These are phyloP conservation scores for Dryoscopus gambensis DNA, from an alignment of 2,113 vertebrate species.

Conservation along the genomic window DNA sequence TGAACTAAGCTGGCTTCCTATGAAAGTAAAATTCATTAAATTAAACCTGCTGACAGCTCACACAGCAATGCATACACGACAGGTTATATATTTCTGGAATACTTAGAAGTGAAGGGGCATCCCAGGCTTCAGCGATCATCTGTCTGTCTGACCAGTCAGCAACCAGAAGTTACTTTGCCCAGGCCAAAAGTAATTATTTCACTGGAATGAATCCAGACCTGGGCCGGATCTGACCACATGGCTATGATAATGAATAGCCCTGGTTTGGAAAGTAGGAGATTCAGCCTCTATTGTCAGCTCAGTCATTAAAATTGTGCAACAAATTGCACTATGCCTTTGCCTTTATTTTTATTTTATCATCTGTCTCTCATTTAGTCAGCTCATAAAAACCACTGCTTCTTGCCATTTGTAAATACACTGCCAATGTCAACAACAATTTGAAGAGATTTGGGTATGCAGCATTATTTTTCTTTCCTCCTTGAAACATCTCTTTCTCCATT, in stretches of 20 bases:
- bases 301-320: conserved; percentile 22
- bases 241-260: background rate
- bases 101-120: background rate
- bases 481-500: background rate
- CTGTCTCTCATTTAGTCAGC: conserved; percentile 32
- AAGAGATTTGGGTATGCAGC: background rate
- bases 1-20: background rate
- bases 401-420: background rate
- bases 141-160: background rate
- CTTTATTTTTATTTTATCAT: conserved; percentile 37
- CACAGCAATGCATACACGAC: background rate
- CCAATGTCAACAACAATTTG: conserved; percentile 24
- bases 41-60: background rate
- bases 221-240: background rate
- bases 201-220: background rate
- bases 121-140: background rate
- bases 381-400: background rate
- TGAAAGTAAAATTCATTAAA: background rate
- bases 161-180: background rate
- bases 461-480: background rate
- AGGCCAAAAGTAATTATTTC: background rate
- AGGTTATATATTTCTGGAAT: background rate
- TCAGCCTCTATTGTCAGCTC: background rate
- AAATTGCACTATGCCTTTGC: background rate
- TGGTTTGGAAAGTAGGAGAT: background rate